Conservation (phyloP, 2,797 vertebrate genomes). For the Chanos chanos region DNA sequence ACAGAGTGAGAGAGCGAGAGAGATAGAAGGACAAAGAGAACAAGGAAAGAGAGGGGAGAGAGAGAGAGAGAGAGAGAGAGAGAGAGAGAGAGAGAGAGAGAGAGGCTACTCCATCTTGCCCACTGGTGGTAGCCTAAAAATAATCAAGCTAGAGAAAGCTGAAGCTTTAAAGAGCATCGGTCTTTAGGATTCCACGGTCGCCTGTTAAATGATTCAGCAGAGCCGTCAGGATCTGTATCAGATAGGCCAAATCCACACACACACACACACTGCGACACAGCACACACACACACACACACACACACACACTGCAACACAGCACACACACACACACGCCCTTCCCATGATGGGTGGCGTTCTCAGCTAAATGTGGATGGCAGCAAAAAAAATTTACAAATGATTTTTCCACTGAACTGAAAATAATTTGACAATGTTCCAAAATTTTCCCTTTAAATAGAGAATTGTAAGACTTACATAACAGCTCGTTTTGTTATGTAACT, state of each 20-base stretch:
- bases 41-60: constrained; percentile 25
- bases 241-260: constrained; percentile 14
- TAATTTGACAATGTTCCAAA: background rate
- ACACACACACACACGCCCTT: background rate
- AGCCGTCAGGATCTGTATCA: constrained; percentile 33
- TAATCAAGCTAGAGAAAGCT: constrained; percentile 46
- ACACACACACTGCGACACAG: background rate
- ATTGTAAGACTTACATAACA: constrained; percentile 23
- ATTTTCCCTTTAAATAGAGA: background rate
- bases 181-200: constrained; percentile 42
- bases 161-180: constrained; percentile 46
- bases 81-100: background rate
- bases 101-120: constrained; percentile 26
- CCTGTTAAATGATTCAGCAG: constrained; percentile 47
- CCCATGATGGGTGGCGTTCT: background rate
- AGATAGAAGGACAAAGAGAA: background rate
- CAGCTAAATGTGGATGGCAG: constrained; percentile 24
- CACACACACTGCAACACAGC: background rate
- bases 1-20: background rate
- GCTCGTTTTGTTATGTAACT: constrained; percentile 15
- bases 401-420: constrained; percentile 11
- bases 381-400: constrained; percentile 12
- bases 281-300: background rate
- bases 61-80: constrained; percentile 9
- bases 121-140: constrained; percentile 41